Evolutionary conservation across 2,113 vertebrate genomes (phyloP), one percentile per base, ranked within the genome.

Genomic region (Hemiprocne comata): DNA sequence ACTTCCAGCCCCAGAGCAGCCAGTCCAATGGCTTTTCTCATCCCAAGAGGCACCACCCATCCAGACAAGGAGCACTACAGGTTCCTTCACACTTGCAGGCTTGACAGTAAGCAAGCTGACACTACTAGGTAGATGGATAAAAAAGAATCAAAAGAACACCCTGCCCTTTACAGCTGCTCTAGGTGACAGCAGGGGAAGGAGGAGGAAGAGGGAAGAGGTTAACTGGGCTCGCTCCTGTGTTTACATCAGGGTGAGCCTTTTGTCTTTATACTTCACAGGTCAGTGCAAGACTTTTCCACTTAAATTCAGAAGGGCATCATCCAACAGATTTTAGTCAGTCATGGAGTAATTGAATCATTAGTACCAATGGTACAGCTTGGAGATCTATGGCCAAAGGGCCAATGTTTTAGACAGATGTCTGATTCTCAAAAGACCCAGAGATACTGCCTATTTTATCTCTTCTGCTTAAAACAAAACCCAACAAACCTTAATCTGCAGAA

Each of bases 51-150:
- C n/a, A 70, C 40, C 38, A 73, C 7, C 34, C 4, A 1, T 57
- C 40, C 51, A 70, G 55, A 74, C 42, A 90, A 73, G 26, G 51
- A 65, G 51, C 26, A 70, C 46, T 64, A 46, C 51, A 73, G 62
- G 29, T 90, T 89, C 48, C 67, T 81, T 93, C 44, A 60, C 51
- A 85, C 72, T 40, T 72, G 38, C 28, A 84, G 81, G 76, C 66
- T 88, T 94, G 92, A 86, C 55, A 85, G 65, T 86, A 95, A 97
- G 88, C 79, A 95, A 69, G 58, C 73, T 96, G 85, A 72, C 86
- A 75, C 75, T 72, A 80, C 73, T 85, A 85, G 81, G 53, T 83
- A 20, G 81, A 75, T 9, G 29, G 88, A 92, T 54, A 89, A 90
- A 94, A 96, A 76, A 7, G 9, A 94, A 95, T 85, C 73, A 91